phyloP scores from a whole-genome alignment of 1,140 invertebrate genomes.

The Aphelenchoides fujianensis region DNA sequence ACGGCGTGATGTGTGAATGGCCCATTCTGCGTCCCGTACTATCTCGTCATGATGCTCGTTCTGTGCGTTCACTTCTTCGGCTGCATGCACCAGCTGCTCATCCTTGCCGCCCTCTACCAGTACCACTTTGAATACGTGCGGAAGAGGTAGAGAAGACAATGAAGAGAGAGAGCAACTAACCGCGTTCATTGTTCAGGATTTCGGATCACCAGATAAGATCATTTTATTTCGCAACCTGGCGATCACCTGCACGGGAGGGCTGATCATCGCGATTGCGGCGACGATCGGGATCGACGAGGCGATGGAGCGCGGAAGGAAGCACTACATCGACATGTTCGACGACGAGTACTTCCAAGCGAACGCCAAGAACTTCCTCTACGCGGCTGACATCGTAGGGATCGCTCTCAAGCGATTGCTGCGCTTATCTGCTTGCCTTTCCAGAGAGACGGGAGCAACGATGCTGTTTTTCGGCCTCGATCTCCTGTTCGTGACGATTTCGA shows the following conservation, averaged over 20 bases:
- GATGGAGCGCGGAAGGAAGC: not conserved
- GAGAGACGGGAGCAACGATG: not conserved
- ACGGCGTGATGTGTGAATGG: no score
- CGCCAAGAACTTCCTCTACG: not conserved
- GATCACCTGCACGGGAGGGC: not conserved
- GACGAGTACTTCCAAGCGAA: constrained; percentile 1
- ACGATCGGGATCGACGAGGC: not conserved
- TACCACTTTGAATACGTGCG: not conserved
- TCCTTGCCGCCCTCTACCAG: not conserved
- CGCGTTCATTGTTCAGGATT: not conserved
- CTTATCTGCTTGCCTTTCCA: no score
- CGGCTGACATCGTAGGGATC: not conserved
- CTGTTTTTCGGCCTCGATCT: not conserved
- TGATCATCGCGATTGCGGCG: not conserved
- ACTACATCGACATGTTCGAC: constrained; percentile 3
- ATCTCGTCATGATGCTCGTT: not conserved
- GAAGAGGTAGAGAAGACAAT: no score
- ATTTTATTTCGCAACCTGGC: not conserved
- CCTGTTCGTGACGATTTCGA: not conserved
- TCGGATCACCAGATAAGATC: not conserved
- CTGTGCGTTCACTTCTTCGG: not conserved
- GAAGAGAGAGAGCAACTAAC: no score
- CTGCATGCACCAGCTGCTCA: constrained; percentile 2
- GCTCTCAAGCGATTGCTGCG: not conserved
- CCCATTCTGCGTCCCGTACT: not conserved